These are phyloP conservation scores for Hemicordylus capensis DNA, from an alignment of 2,113 vertebrate genomes.

Conservation along the genomic window DNA sequence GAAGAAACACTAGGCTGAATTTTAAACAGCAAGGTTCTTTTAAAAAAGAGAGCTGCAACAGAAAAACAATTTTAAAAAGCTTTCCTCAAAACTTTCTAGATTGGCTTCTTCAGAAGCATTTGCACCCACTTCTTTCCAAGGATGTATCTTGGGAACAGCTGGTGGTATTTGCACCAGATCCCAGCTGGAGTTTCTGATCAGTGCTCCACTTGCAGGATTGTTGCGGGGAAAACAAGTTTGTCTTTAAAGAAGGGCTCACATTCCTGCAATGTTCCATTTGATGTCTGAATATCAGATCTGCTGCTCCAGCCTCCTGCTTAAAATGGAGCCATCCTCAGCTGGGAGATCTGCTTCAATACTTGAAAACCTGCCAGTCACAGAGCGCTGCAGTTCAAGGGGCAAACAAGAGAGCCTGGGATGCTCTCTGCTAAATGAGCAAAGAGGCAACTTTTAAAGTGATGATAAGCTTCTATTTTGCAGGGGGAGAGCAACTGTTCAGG, in stretches of 20 bases:
- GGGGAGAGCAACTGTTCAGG: too few relatives aligned
- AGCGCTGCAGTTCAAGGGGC: not conserved
- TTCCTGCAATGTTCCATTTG: not conserved
- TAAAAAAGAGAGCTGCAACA: conserved; percentile 30
- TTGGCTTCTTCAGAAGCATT: not conserved
- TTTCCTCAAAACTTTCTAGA: conserved; percentile 8
- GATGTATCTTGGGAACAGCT: not conserved
- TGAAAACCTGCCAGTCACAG: not conserved
- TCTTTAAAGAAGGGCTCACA: not conserved
- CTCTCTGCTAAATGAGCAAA: too few relatives aligned
- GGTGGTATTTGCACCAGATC: not conserved
- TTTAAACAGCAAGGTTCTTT: conserved; percentile 52
- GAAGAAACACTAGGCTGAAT: conserved; percentile 55
- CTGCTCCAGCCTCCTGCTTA: not conserved
- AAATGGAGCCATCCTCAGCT: not conserved
- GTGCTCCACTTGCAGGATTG: not conserved
- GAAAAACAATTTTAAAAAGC: conserved; percentile 23
- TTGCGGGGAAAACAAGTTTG: not conserved
- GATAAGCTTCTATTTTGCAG: too few relatives aligned
- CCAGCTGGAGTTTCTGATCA: not conserved
- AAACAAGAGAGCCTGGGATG: too few relatives aligned
- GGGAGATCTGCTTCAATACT: not conserved
- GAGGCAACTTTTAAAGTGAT: too few relatives aligned
- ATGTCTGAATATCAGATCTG: not conserved
- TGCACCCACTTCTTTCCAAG: not conserved